Evolutionary conservation across 2,888 invertebrate species (phyloP), one percentile per base, ranked within the genome.

Genomic region (Macropis europaea): DNA sequence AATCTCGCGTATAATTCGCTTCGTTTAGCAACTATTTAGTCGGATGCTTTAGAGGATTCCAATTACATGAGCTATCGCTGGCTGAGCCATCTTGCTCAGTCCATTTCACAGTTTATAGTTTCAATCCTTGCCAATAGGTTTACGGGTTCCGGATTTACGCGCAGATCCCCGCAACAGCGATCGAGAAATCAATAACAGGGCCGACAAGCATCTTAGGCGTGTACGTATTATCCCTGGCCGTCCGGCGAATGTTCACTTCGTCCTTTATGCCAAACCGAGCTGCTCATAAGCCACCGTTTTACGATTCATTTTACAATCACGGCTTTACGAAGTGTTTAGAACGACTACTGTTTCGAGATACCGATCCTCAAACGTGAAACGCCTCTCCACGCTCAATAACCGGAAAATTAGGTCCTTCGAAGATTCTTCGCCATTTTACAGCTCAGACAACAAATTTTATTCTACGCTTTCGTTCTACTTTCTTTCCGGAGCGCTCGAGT

Each of bases 81-180:
- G n/a, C n/a, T 61, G 59, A 57, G 47, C 56, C 15, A 26, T 32
- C 38, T 17, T 26, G 15, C 45, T 5, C 17, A 26, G 22, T 68
- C 68, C 60, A 68, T 56, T 69, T 69, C 61, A 52, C 56, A 43
- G 45, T 69, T 72, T 69, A 70, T 57, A 48, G 57, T 71, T 70
- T 22, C 40, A 42, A 57, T 47, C 17, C 47, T n/a, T 26, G 34
- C 7, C 47, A 32, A 47, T 53, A 42, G 42, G 30, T 56, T 45
- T 71, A 48, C 11, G 17, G 15, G 48, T 6, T 3, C 48, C 19
- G 1, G 19, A 26, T 69, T 22, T 52, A 30, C 17, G 30, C 9
- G 43, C 32, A 15, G 43, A 48, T 56, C 17, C 15, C 47, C 45
- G 34, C 47, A 42, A 19, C 19, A 19, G 30, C 47, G 48, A 72